Conservation (phyloP, 1,140 invertebrate genomes). For the Euglossa dilemma region DNA sequence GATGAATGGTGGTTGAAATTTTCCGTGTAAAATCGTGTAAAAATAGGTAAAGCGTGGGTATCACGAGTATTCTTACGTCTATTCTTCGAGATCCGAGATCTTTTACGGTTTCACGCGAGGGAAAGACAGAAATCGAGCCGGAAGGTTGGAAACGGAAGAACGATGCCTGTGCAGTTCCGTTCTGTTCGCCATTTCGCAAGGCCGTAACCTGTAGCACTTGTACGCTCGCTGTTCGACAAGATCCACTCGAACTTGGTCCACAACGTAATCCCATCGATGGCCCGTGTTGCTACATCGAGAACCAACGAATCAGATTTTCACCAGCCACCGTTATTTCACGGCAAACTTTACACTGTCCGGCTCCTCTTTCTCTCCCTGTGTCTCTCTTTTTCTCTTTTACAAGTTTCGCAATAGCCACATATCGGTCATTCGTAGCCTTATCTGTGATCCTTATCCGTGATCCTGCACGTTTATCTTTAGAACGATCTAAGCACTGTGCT, state of each 20-base stretch:
- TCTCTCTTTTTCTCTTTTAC: neutral
- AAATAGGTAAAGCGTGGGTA: neutral
- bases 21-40: no score
- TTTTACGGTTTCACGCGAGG: neutral
- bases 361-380: neutral
- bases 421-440: neutral
- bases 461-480: neutral
- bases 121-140: neutral
- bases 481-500: neutral
- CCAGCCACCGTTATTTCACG: conserved; percentile 1
- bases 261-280: conserved; percentile 19
- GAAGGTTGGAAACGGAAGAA: conserved; percentile 14
- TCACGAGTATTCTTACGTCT: neutral
- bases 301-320: neutral
- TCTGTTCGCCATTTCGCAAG: conserved; percentile 20
- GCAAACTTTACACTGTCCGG: neutral
- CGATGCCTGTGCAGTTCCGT: neutral
- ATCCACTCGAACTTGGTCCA: conserved; percentile 25
- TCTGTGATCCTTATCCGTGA: neutral
- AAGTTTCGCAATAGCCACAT: neutral
- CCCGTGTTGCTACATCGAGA: neutral
- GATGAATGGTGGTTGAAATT: no score
- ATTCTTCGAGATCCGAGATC: neutral
- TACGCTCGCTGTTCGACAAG: conserved; percentile 19
- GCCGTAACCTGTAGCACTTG: conserved; percentile 27